Conservation (phyloP, 2,888 invertebrate species). For the Chrysolina oricalcia region DNA sequence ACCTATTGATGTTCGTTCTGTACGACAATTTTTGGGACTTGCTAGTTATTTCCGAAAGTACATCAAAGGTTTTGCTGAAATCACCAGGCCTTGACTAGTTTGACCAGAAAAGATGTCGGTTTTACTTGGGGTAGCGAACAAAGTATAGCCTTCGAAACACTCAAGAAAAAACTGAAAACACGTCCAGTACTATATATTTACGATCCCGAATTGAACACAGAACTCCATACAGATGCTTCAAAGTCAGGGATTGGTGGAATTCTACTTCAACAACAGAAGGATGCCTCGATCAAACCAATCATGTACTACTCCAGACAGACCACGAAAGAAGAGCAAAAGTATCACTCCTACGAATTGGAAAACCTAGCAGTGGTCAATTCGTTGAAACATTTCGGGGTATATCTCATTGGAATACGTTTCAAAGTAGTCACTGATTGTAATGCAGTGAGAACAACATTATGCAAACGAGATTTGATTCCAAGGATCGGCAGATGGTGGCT, state of each 20-base stretch:
- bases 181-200: constrained; percentile 53
- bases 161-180: constrained; percentile 36
- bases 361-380: no score
- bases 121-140: constrained; percentile 43
- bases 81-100: constrained; percentile 51
- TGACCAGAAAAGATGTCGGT: constrained; percentile 38
- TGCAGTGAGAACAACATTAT: background rate
- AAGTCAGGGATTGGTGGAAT: background rate
- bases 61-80: constrained; percentile 54
- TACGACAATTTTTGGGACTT: constrained; percentile 48
- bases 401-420: no score
- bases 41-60: constrained; percentile 53
- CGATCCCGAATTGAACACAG: background rate
- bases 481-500: background rate
- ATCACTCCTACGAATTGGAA: background rate
- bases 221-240: background rate
- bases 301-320: no score
- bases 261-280: no score
- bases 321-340: background rate
- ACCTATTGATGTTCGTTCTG: constrained; percentile 43
- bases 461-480: background rate
- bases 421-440: no score
- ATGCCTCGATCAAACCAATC: no score
- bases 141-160: constrained; percentile 34
- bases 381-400: no score